Evolutionary conservation across 2,113 vertebrate genomes (phyloP), one percentile per base, ranked within the genome.

Genomic region (Clinocottus analis): DNA sequence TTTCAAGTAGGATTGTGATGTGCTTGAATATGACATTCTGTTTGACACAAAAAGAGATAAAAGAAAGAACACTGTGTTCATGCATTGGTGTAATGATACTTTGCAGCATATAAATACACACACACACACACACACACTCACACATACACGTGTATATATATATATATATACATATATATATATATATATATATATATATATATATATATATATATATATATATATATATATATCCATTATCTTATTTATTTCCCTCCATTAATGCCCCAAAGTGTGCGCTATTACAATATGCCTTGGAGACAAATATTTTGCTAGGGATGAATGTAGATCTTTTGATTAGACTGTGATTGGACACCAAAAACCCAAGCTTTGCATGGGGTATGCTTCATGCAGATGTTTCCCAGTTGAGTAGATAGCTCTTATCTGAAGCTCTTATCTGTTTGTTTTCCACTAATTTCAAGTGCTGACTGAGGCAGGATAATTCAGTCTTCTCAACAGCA

Each of bases 351-450:
- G 70, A 75, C 31, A 64, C 41, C 55, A 75, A 72, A 70, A 56
- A 60, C 12, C 68, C 60, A 70, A 58, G 49, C 35, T 65, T 85
- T 65, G 73, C 77, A 83, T 75, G 10, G 37, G 66, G 70, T 82
- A 35, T 62, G 17, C 62, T 49, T 37, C 61, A 82, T 86, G 67
- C 51, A 83, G 85, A 80, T 79, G 19, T 41, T 21, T 49, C 47
- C 55, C 21, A 49, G 31, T 61, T 55, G 64, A 53, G 53, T 14
- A 69, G 43, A 85, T 78, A 72, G 53, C 33, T 78, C 53, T 53
- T 72, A 91, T 91, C 82, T 90, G 51, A 72, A 76, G 45, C 39
- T 23, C 14, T 68, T 64, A 90, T 92, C 84, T 87, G 70, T 87
- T 87, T 87, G 79, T 73, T 82, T 90, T 82, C 72, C 81, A 76